Conservation (phyloP, 2,888 invertebrate genomes). For the Elegia similella region DNA sequence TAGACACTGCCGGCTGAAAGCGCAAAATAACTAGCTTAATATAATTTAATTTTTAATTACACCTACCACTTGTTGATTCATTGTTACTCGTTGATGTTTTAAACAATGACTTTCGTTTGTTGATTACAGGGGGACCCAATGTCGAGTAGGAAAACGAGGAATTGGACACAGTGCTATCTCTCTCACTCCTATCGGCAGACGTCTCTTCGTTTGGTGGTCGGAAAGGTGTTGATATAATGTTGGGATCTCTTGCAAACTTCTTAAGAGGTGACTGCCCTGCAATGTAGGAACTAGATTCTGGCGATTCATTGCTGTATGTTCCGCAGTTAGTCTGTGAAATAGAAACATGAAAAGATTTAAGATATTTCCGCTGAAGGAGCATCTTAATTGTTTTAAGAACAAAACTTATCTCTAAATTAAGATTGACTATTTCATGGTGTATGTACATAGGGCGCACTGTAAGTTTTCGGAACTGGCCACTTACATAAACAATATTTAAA, state of each 20-base stretch:
- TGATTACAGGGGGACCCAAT: constrained; percentile 38
- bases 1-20: too few relatives aligned
- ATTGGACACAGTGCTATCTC: constrained; percentile 33
- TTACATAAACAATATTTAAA: too few relatives aligned
- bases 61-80: constrained; percentile 37
- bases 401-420: too few relatives aligned
- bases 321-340: not conserved
- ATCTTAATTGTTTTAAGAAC: too few relatives aligned
- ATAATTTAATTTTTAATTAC: constrained; percentile 27
- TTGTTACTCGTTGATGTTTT: constrained; percentile 32
- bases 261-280: constrained; percentile 37
- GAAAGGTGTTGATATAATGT: constrained; percentile 40
- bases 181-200: constrained; percentile 34
- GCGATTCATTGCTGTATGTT: constrained; percentile 26
- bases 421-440: too few relatives aligned
- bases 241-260: constrained; percentile 39
- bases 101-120: constrained; percentile 58
- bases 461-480: too few relatives aligned
- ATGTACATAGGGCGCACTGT: too few relatives aligned
- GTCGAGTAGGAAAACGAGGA: constrained; percentile 40
- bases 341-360: not conserved
- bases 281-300: constrained; percentile 33
- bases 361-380: too few relatives aligned
- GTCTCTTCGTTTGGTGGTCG: constrained; percentile 36
- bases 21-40: too few relatives aligned